Conservation (phyloP, 2,797 vertebrate genomes). For the Tachyglossus aculeatus region DNA sequence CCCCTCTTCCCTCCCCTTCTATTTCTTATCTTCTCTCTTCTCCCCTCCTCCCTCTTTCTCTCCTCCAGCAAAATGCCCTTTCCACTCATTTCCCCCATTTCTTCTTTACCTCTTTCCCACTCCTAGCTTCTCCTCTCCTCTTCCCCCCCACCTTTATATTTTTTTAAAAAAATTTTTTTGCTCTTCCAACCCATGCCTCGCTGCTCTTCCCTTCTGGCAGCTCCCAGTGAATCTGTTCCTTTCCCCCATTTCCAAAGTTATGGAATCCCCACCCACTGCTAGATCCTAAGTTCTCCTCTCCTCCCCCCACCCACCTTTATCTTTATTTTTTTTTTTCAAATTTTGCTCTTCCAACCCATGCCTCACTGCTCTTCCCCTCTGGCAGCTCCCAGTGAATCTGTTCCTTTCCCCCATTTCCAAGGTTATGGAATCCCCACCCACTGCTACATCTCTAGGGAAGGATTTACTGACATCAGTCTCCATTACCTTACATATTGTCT, state of each 20-base stretch:
- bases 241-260: no score
- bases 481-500: no score
- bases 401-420: no score
- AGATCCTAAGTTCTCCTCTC: not conserved
- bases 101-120: not conserved
- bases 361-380: no score
- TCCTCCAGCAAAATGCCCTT: not conserved
- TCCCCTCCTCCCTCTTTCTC: not conserved
- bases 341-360: no score
- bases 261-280: no score
- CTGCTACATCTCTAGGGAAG: no score
- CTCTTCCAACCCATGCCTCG: no score
- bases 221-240: not conserved
- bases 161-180: not conserved
- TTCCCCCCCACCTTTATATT: not conserved
- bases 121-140: not conserved
- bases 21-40: not conserved
- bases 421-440: no score
- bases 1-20: not conserved
- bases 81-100: no score
- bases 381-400: not conserved
- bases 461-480: no score
- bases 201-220: not conserved
- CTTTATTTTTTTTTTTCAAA: not conserved
- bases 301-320: not conserved